Evolutionary conservation across 53 echinoderm and acorn worm genomes (phyloP).

Genomic region (Apostichopus leukothele): DNA sequence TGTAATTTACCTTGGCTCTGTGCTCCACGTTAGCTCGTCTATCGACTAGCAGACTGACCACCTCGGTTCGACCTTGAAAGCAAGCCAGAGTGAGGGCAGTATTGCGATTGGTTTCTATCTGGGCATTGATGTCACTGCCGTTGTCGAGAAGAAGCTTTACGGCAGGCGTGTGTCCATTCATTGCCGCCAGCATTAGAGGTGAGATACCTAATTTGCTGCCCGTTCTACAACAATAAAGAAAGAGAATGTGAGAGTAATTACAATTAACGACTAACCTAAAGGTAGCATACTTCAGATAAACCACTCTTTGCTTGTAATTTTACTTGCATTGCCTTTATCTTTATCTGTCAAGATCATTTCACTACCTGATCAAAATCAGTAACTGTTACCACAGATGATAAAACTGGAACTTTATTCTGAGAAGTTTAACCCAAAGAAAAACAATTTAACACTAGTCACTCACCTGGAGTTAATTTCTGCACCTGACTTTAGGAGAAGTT

Average conservation of each 20-base stretch:
- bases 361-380: too few species aligned
- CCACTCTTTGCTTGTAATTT: too few species aligned
- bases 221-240: conserved; percentile 59
- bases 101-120: conserved; percentile 99
- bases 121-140: conserved; percentile 98
- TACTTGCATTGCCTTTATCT: too few species aligned
- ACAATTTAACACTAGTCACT: background rate
- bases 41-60: conserved; percentile 90
- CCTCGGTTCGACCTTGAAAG: conserved; percentile 95
- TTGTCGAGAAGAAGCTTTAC: conserved; percentile 94
- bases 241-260: too few species aligned
- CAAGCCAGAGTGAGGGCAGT: conserved; percentile 97
- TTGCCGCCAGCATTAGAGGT: conserved; percentile 94
- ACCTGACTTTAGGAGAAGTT: conserved; percentile 84
- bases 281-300: too few species aligned
- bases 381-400: too few species aligned
- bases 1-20: conserved; percentile 80
- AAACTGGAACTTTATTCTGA: too few species aligned
- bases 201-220: conserved; percentile 97
- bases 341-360: too few species aligned
- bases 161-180: conserved; percentile 98
- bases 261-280: too few species aligned
- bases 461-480: conserved; percentile 99
- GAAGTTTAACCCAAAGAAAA: too few species aligned
- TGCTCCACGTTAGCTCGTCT: conserved; percentile 95